A percentile compares a stretch with the other conserved stretches of the same genome.
phyloP scores from a whole-genome alignment of 92 coral and sea anemone genomes.

The Zoanthus sansibaricus region DNA sequence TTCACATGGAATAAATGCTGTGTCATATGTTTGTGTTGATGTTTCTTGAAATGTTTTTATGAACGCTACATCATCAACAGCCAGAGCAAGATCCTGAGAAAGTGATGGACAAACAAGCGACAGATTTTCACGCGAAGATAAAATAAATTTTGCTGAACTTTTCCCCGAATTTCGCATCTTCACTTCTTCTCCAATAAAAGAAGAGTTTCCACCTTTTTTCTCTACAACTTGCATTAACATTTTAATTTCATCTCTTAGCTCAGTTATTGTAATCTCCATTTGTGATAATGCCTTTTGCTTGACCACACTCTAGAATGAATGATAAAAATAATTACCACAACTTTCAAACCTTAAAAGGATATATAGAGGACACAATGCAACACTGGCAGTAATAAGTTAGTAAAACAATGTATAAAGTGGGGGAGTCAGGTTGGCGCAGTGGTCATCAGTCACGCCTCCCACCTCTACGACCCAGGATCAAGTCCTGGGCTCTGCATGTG shows the following conservation, averaged over 20 bases:
- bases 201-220: constrained; percentile 69
- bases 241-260: constrained; percentile 84
- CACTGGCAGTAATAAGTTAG: too few species aligned
- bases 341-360: too few species aligned
- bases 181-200: constrained; percentile 68
- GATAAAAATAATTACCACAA: not conserved
- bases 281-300: constrained; percentile 76
- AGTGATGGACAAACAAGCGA: constrained; percentile 79
- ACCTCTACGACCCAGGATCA: too few species aligned
- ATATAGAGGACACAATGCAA: too few species aligned
- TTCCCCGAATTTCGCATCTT: constrained; percentile 60
- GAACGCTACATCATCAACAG: constrained; percentile 87
- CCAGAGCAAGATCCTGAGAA: constrained; percentile 75
- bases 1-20: constrained; percentile 97
- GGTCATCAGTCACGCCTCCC: too few species aligned
- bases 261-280: constrained; percentile 86
- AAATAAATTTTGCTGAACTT: constrained; percentile 88
- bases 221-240: constrained; percentile 75
- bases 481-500: too few species aligned
- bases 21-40: constrained; percentile 94
- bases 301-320: constrained; percentile 63
- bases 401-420: too few species aligned
- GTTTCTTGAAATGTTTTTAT: constrained; percentile 80
- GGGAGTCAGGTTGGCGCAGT: too few species aligned
- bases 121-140: constrained; percentile 74